Percentiles rank a stretch among this genome's conserved stretches.
phyloP scores from a whole-genome alignment of 1,140 invertebrate species.

The Eulimnadia texana region DNA sequence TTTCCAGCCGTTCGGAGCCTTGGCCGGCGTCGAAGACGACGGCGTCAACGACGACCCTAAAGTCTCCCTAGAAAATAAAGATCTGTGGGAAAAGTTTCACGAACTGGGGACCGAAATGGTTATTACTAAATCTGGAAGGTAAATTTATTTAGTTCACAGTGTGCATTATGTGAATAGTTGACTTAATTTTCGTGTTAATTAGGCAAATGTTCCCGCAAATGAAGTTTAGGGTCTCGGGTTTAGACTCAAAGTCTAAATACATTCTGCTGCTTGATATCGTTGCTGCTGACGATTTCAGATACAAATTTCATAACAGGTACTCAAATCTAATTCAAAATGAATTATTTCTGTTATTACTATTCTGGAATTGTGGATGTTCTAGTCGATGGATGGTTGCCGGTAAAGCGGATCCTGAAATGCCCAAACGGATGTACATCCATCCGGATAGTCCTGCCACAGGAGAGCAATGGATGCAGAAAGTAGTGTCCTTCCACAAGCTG shows the following conservation, averaged over 20 bases:
- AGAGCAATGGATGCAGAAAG: conserved; percentile 99
- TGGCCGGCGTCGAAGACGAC: conserved; percentile 70
- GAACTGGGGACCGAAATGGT: conserved; percentile 98
- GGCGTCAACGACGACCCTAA: conserved; percentile 92
- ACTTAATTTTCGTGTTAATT: no score
- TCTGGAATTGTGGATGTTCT: conserved; percentile 29
- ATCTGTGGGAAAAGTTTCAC: conserved; percentile 97
- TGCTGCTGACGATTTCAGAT: conserved; percentile 90
- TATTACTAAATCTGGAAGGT: conserved; percentile 98
- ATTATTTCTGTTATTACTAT: no score
- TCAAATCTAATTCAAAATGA: no score
- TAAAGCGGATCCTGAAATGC: conserved; percentile 98
- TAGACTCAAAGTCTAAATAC: conserved; percentile 95
- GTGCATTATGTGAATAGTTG: no score
- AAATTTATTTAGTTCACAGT: no score
- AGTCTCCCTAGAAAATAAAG: conserved; percentile 89
- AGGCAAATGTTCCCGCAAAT: conserved; percentile 97
- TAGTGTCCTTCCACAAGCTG: conserved; percentile 96
- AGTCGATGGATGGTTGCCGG: conserved; percentile 97
- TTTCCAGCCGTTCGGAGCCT: conserved; percentile 31
- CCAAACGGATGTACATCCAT: conserved; percentile 98
- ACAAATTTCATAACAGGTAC: conserved; percentile 98
- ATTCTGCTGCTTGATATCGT: conserved; percentile 94
- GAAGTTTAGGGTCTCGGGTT: conserved; percentile 87
- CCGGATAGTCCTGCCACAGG: conserved; percentile 94